Base-by-base conservation (phyloP, 1,140 invertebrate genomes). In the Saxidomus purpurata region DNA sequence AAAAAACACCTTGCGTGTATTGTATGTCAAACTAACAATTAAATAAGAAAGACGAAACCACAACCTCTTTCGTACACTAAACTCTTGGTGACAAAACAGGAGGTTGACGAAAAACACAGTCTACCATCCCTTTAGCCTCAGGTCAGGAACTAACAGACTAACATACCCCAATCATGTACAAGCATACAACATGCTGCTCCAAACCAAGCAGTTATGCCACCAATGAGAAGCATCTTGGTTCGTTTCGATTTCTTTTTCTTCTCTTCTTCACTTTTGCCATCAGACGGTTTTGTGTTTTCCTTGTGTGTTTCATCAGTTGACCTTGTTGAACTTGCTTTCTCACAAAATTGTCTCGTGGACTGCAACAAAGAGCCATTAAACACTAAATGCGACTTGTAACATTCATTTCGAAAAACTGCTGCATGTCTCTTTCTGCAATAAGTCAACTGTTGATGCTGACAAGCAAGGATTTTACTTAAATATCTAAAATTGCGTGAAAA, bases 391-490 rank as follows among this genome's bases (percentile, higher is more conserved):
- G n/a, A 6, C 11, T 49, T 47, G 25, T 13, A 47, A 76, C 49
- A 31, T 49, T 6, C 28, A 49, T 49, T 49, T 3, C 19, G 19
- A 49, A 76, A 28, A 28, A 25, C 17, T 1, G 13, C 1, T 6
- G 25, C 22, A 49, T 76, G 34, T 76, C 49, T 76, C 25, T 25
- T 47, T 76, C 71, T 47, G 49, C 71, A 76, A 28, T 76, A 49
- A 49, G 71, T 49, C 3, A 76, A 31, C 1, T 76, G 22, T 43
- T 22, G 19, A 1, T 8, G 13, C 69, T 74, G 69, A 74, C 69
- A 74, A 49, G 71, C 40, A 17, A 76, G 38, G n/a, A 76, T 49
- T 76, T 76, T 76, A 25, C 17, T 49, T 0, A 76, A 49, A 49
- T 49, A 8, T 28, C 43, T 38, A 1, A 25, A 49, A 76, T 47